Base-by-base conservation (phyloP, 2,797 vertebrate species). In the Erethizon dorsatum region DNA sequence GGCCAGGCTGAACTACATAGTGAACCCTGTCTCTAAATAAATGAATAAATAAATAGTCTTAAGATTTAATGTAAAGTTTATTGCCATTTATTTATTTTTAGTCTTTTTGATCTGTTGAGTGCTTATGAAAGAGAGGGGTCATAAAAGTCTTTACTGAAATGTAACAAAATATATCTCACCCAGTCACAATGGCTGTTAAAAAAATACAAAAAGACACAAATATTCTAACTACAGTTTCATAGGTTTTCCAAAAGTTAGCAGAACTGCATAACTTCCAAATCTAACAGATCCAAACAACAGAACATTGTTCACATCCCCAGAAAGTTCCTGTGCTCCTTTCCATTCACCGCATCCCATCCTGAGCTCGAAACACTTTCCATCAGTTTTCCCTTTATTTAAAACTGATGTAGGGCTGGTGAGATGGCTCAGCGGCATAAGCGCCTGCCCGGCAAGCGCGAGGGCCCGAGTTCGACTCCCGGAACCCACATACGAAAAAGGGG, bases 361-460 rank as follows among this genome's bases (percentile, higher is more conserved):
- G 3, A 78, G 33, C 3, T 59, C 11, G 15, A 93, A 89, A 69
- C 31, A 37, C 3, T 3, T 37, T 82, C 65, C 0, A 79, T 79
- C 33, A 90, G 61, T 59, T 86, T 91, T 56, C 9, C 3, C 52
- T 93, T 94, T n/a, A 56, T 54, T 78, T 84, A 79, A 78, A 93
- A 33, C n/a, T 92, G 56, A 63, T 31, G 11, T n/a, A 78, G n/a
- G n/a, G n/a, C n/a, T n/a, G n/a, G n/a, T n/a, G n/a, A n/a, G n/a
- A n/a, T n/a, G n/a, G n/a, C n/a, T n/a, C n/a, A n/a, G n/a, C n/a
- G n/a, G n/a, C n/a, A n/a, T n/a, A n/a, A n/a, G n/a, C n/a, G n/a
- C n/a, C n/a, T n/a, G n/a, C n/a, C n/a, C n/a, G n/a, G n/a, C n/a
- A n/a, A n/a, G n/a, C n/a, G n/a, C n/a, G n/a, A n/a, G n/a, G n/a